phyloP scores from a whole-genome alignment of 2,113 vertebrate genomes.

The Grammomys surdaster region DNA sequence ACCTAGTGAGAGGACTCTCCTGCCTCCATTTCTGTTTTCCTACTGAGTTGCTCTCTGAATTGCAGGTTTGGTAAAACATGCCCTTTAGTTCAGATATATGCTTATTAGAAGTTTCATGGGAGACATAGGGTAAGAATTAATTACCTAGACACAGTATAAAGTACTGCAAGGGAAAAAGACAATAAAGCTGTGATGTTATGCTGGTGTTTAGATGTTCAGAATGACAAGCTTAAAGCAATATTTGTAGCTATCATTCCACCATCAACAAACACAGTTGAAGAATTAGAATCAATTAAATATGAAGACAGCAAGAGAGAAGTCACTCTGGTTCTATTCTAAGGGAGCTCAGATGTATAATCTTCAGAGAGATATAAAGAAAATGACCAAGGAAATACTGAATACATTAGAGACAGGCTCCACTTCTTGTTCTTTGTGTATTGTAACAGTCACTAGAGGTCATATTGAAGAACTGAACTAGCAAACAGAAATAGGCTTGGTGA shows the following conservation, averaged over 20 bases:
- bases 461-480: background rate
- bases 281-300: background rate
- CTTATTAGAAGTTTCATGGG: background rate
- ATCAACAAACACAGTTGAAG: background rate
- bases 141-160: background rate
- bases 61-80: background rate
- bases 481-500: background rate
- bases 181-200: background rate
- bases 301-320: background rate
- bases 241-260: too few relatives aligned
- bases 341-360: background rate
- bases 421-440: background rate
- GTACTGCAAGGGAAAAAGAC: background rate
- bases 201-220: background rate
- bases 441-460: background rate
- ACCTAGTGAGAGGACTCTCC: background rate
- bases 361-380: background rate
- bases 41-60: background rate
- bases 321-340: background rate
- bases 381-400: background rate
- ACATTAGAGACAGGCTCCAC: background rate
- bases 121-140: background rate
- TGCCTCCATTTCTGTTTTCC: background rate
- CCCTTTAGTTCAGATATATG: background rate
- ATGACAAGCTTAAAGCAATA: background rate